Evolutionary conservation across 2,888 invertebrate species (phyloP).

Genomic region (Melangyna quadrimaculata): DNA sequence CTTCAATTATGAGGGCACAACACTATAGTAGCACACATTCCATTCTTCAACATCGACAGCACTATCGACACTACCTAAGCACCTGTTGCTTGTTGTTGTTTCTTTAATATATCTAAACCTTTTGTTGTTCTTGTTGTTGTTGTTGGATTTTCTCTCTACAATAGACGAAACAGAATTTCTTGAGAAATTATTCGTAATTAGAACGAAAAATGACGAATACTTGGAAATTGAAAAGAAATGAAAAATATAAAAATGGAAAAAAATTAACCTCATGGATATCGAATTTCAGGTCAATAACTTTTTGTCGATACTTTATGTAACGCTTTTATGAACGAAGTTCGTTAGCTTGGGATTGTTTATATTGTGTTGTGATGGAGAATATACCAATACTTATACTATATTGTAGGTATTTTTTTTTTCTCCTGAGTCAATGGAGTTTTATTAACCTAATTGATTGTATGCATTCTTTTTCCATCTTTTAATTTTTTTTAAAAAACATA

Average conservation of each 20-base stretch:
- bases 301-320: constrained; percentile 31
- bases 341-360: constrained; percentile 46
- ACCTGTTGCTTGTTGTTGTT: constrained; percentile 36
- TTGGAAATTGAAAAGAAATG: constrained; percentile 45
- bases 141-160: background rate
- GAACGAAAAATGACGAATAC: constrained; percentile 56
- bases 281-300: constrained; percentile 55
- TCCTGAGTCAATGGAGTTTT: constrained; percentile 30
- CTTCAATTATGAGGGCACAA: constrained; percentile 40
- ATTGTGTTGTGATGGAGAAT: background rate
- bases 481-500: background rate
- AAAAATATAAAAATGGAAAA: background rate
- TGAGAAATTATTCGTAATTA: constrained; percentile 59
- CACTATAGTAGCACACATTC: constrained; percentile 25
- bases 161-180: constrained; percentile 40
- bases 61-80: background rate
- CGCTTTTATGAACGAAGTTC: constrained; percentile 40
- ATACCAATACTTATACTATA: background rate
- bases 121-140: background rate
- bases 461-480: constrained; percentile 27
- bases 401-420: background rate
- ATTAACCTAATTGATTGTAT: constrained; percentile 39
- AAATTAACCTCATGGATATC: constrained; percentile 59
- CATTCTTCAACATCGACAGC: background rate
- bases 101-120: background rate